These are phyloP conservation scores for Diarsia rubi DNA, from an alignment of 2,888 invertebrate species.

Conservation along the genomic window DNA sequence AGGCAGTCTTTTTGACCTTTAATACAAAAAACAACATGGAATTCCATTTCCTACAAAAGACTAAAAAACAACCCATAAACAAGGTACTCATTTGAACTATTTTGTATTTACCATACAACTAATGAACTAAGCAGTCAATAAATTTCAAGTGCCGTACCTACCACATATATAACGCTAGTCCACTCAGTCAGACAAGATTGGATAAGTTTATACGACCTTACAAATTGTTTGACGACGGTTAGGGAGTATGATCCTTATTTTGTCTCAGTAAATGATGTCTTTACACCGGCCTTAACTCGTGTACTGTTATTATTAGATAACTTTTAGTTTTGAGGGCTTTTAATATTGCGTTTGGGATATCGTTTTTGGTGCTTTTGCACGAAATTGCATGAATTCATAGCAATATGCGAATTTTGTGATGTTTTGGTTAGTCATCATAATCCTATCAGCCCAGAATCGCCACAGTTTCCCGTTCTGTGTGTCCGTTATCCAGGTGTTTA, in stretches of 20 bases:
- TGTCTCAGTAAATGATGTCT: slow-evolving; percentile 72
- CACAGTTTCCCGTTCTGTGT: too few species aligned
- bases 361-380: slow-evolving; percentile 10
- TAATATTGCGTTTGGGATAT: slow-evolving; percentile 48
- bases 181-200: slow-evolving; percentile 76
- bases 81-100: slow-evolving; percentile 42
- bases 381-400: not conserved
- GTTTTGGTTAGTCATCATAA: not conserved
- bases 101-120: slow-evolving; percentile 45
- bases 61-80: slow-evolving; percentile 21
- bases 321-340: slow-evolving; percentile 49
- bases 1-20: too few species aligned
- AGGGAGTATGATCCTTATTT: slow-evolving; percentile 69
- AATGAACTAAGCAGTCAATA: slow-evolving; percentile 75
- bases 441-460: too few species aligned
- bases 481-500: too few species aligned
- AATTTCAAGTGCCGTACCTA: slow-evolving; percentile 68
- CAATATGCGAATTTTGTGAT: slow-evolving; percentile 6
- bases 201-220: slow-evolving; percentile 82
- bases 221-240: slow-evolving; percentile 80
- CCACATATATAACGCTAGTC: slow-evolving; percentile 61
- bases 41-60: not conserved
- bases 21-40: not conserved
- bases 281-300: slow-evolving; percentile 58
- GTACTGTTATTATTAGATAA: slow-evolving; percentile 66